phyloP scores from a whole-genome alignment of 1,140 invertebrate genomes.

The Charaxes varanes region DNA sequence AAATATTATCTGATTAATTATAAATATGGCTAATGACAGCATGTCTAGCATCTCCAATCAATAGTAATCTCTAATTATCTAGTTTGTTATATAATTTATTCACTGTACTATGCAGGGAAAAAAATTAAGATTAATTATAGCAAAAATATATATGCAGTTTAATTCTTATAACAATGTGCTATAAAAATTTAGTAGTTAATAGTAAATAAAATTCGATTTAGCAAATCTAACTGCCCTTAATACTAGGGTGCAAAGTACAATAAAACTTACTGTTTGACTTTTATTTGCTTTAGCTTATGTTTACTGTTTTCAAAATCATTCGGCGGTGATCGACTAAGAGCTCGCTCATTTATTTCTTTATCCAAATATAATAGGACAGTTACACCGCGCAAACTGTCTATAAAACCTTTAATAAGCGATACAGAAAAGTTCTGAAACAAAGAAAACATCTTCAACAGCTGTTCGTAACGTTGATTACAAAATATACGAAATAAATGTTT shows the following conservation, averaged over 20 bases:
- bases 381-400: constrained; percentile 82
- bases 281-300: constrained; percentile 64
- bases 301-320: constrained; percentile 59
- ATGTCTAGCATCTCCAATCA: no score
- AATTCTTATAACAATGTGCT: no score
- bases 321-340: constrained; percentile 70
- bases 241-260: constrained; percentile 24
- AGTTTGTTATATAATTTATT: no score
- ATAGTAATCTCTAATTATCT: no score
- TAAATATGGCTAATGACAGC: no score
- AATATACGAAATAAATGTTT: constrained; percentile 5
- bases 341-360: constrained; percentile 80
- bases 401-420: constrained; percentile 78
- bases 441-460: constrained; percentile 27
- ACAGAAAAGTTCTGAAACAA: constrained; percentile 77
- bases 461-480: constrained; percentile 8
- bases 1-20: no score
- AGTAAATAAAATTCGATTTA: no score
- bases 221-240: no score
- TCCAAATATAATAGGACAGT: constrained; percentile 82
- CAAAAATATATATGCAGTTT: no score
- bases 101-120: no score
- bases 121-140: no score
- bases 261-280: constrained; percentile 73
- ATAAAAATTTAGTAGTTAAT: no score